phyloP scores from a whole-genome alignment of 1,140 invertebrate genomes.

The Drosophila saltans region DNA sequence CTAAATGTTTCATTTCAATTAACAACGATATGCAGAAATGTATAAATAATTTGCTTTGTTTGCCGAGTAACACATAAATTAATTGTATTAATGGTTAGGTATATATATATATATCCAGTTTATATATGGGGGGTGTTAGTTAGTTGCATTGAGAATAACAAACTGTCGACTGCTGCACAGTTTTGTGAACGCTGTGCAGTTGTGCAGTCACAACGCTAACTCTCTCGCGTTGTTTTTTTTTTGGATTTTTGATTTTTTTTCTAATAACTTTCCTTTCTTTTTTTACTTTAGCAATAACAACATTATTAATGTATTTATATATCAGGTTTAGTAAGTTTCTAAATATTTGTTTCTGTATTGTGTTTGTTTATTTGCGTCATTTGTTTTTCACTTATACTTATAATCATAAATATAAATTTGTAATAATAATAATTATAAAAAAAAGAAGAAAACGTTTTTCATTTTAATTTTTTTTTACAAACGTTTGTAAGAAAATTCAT shows the following conservation, averaged over 20 bases:
- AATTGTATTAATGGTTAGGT: conserved; percentile 43
- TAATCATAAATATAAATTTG: conserved; percentile 75
- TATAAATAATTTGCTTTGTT: conserved; percentile 46
- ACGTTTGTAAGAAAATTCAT: conserved; percentile 62
- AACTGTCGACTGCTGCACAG: conserved; percentile 41
- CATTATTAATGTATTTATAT: conserved; percentile 39
- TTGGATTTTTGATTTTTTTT: conserved; percentile 12
- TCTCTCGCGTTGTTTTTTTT: neutral
- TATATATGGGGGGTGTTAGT: conserved; percentile 3
- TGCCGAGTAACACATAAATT: conserved; percentile 55
- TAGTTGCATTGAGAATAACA: conserved; percentile 21
- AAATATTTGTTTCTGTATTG: conserved; percentile 52
- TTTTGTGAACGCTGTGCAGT: conserved; percentile 32
- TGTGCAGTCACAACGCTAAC: conserved; percentile 30
- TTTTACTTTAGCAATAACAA: conserved; percentile 15
- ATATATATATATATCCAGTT: conserved; percentile 47
- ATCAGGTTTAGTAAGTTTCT: conserved; percentile 33
- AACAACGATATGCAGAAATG: conserved; percentile 76
- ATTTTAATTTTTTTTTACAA: conserved; percentile 58
- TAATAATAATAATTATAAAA: conserved; percentile 71
- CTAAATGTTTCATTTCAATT: conserved; percentile 39
- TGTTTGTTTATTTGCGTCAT: conserved; percentile 79
- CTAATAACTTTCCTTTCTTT: conserved; percentile 20
- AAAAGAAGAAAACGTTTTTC: conserved; percentile 64
- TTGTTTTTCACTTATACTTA: conserved; percentile 72